Evolutionary conservation across 2,797 vertebrate genomes (phyloP), one percentile per base, ranked within the genome.

Genomic region (Brachymystax lenok): DNA sequence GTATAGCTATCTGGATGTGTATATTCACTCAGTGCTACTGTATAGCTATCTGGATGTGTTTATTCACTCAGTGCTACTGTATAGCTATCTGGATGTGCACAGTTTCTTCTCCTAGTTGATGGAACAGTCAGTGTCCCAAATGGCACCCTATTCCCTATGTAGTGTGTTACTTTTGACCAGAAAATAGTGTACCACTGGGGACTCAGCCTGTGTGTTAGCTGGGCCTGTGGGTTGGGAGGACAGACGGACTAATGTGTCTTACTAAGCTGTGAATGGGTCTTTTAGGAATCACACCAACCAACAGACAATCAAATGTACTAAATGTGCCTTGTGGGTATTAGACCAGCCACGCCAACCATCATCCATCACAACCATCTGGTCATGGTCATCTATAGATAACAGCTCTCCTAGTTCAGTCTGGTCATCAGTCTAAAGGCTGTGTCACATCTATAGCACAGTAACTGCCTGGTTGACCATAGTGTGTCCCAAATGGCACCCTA

Each of bases 241-340:
- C 81, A 88, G 91, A 91, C 85, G 82, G 76, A 91, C n/a, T 90
- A 91, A 92, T 90, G 90, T 80, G 91, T 87, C 88, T 82, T 86
- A 80, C 84, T 1, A 74, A 59, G 59, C 21, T 21, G 59, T 79
- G 4, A 69, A 63, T 79, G 40, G 40, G 89, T 85, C 80, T 84
- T 84, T 85, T 75, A 80, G 74, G 74, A 86, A 88, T 88, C 80
- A 83, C 75, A 74, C 74, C 70, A 86, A 86, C 74, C 70, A 85
- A 86, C 84, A 82, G 92, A 92, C 92, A 94, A 94, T 93, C 92
- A 92, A 88, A 91, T 84, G 85, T 87, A 91, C 82, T 86, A 85
- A 87, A 87, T 68, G 93, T 94, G 93, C 93, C 93, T 94, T 94
- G 92, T 90, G 91, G 90, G 85, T 77, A 83, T 86, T 82, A 85